phyloP scores from a whole-genome alignment of 2,888 invertebrate genomes.

The Drosophila koepferae region DNA sequence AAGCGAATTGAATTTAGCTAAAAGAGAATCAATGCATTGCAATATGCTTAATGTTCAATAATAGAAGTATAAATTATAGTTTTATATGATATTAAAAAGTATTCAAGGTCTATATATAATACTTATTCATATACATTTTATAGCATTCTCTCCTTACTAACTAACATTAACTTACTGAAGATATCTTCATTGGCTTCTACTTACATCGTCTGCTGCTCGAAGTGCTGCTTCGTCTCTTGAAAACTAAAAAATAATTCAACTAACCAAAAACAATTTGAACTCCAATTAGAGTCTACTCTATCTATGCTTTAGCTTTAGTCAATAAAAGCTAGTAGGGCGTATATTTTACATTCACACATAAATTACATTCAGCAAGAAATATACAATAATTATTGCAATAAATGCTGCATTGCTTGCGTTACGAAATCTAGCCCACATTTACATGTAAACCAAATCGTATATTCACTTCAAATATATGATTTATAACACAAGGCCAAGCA shows the following conservation, averaged over 20 bases:
- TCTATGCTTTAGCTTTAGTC: too few relatives aligned
- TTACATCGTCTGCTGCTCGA: neutral
- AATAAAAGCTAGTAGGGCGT: neutral
- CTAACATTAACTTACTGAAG: neutral
- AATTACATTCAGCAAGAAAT: neutral
- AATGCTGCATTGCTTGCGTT: neutral
- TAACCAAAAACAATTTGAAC: neutral
- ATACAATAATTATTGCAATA: conserved; percentile 1
- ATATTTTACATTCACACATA: neutral
- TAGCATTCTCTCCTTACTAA: too few relatives aligned
- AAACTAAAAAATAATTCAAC: neutral
- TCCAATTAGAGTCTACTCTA: neutral
- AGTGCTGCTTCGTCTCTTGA: neutral
- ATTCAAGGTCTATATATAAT: neutral
- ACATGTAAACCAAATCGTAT: neutral
- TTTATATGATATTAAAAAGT: neutral
- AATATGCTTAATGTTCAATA: neutral
- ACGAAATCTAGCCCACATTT: neutral
- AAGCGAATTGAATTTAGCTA: too few relatives aligned
- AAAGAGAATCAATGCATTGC: neutral
- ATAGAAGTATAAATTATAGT: neutral
- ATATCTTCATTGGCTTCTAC: neutral
- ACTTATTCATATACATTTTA: neutral
- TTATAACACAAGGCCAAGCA: conserved; percentile 1
- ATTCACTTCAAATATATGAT: conserved; percentile 5